Evolutionary conservation across 2,797 vertebrate species (phyloP).

Genomic region (Rhyacichthys aspro): DNA sequence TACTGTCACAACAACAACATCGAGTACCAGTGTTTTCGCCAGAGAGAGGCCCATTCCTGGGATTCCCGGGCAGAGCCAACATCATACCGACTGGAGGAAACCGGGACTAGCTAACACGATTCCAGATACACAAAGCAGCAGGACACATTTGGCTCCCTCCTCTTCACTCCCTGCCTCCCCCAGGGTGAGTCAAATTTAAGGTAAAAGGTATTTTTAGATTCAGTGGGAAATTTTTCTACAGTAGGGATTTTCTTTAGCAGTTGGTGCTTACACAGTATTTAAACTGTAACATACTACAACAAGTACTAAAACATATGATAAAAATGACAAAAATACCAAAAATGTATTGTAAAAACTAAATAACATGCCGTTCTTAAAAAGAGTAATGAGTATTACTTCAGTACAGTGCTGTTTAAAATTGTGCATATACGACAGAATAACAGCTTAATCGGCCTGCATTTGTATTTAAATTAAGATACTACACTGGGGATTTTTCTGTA

Average conservation of each 20-base stretch:
- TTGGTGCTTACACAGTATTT: too few relatives aligned
- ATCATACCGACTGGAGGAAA: slow-evolving; percentile 69
- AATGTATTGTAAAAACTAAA: too few relatives aligned
- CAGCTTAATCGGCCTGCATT: neutral
- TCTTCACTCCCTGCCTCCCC: slow-evolving; percentile 51
- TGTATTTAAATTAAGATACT: too few relatives aligned
- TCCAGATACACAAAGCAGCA: slow-evolving; percentile 77
- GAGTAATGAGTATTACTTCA: too few relatives aligned
- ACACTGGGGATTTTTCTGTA: slow-evolving; percentile 1
- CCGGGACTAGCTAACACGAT: slow-evolving; percentile 75
- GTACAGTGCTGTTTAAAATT: too few relatives aligned
- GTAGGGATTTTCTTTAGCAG: too few relatives aligned
- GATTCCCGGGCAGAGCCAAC: slow-evolving; percentile 45
- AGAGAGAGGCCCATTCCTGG: slow-evolving; percentile 48
- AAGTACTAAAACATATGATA: too few relatives aligned
- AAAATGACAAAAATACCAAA: too few relatives aligned
- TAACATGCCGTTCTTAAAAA: too few relatives aligned
- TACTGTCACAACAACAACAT: slow-evolving; percentile 35
- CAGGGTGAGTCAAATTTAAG: slow-evolving; percentile 61
- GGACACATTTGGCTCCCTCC: slow-evolving; percentile 39
- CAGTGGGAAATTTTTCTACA: neutral
- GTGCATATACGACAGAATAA: too few relatives aligned
- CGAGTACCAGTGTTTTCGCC: slow-evolving; percentile 41
- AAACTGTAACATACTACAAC: too few relatives aligned
- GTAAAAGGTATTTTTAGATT: slow-evolving; percentile 16